Percentiles rank a stretch among this genome's conserved stretches.
Conservation (phyloP, 2,113 vertebrate species). For the Corythornis vintsioides region DNA sequence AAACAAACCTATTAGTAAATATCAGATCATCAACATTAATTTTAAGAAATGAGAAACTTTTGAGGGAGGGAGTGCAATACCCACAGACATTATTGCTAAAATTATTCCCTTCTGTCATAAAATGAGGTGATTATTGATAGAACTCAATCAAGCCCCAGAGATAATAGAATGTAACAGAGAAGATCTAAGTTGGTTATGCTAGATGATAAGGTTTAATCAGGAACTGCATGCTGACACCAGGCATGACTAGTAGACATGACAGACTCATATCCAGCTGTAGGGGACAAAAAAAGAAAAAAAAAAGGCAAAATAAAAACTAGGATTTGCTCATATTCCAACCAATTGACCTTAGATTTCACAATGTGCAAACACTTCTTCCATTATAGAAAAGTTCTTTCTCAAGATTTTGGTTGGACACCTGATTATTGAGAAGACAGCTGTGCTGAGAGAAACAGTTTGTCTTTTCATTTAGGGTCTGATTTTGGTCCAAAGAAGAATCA, state of each 20-base stretch:
- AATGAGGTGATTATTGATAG: not conserved
- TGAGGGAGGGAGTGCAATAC: not conserved
- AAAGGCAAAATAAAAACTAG: not conserved
- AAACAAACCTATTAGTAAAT: not conserved
- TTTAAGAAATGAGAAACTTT: not conserved
- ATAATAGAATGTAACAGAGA: not conserved
- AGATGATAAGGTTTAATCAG: not conserved
- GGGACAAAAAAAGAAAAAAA: not conserved
- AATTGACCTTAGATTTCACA: not conserved
- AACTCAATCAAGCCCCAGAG: not conserved
- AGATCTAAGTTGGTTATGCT: not conserved
- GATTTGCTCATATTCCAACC: not conserved
- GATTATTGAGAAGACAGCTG: not conserved
- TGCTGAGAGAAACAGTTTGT: not conserved
- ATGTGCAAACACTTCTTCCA: not conserved
- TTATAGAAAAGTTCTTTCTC: not conserved
- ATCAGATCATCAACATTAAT: not conserved
- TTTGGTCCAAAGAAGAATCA: not conserved
- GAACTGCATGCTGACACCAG: not conserved
- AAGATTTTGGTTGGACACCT: not conserved
- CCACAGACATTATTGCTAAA: not conserved
- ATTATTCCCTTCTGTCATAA: not conserved
- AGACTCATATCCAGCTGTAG: not conserved
- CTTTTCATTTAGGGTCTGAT: not conserved
- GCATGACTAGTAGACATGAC: not conserved